Percentiles rank a stretch among this genome's conserved stretches.
Conservation (phyloP, 2,113 vertebrate genomes). For the Hippocampus guttulatus region DNA sequence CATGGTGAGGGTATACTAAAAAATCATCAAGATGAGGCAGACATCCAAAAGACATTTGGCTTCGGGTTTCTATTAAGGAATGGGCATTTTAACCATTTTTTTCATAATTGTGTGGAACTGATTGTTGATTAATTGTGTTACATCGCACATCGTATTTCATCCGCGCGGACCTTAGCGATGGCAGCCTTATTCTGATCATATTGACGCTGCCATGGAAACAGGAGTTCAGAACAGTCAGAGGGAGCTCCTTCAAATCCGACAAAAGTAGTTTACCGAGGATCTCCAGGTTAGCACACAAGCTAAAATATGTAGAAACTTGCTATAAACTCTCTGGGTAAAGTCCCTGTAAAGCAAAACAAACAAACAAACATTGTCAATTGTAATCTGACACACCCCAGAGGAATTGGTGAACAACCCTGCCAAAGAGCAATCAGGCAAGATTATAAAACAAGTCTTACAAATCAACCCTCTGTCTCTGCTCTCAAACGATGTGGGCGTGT, state of each 20-base stretch:
- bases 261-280: not conserved
- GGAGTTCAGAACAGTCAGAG: not conserved
- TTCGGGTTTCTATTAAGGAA: not conserved
- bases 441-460: not conserved
- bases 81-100: not conserved
- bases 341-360: too few relatives aligned
- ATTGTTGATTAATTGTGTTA: not conserved
- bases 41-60: conserved; percentile 14
- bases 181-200: not conserved
- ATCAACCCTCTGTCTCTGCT: too few relatives aligned
- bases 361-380: too few relatives aligned
- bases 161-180: not conserved
- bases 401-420: too few relatives aligned
- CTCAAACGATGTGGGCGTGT: too few relatives aligned
- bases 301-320: too few relatives aligned
- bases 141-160: not conserved
- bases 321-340: too few relatives aligned
- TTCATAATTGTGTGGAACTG: not conserved
- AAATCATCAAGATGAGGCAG: conserved; percentile 47
- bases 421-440: too few relatives aligned
- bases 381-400: too few relatives aligned
- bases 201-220: not conserved
- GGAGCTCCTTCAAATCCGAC: not conserved
- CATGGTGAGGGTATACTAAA: conserved; percentile 33
- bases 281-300: too few relatives aligned